Evolutionary conservation across 2,113 vertebrate genomes (phyloP).

Genomic region (Sakesphorus luctuosus): DNA sequence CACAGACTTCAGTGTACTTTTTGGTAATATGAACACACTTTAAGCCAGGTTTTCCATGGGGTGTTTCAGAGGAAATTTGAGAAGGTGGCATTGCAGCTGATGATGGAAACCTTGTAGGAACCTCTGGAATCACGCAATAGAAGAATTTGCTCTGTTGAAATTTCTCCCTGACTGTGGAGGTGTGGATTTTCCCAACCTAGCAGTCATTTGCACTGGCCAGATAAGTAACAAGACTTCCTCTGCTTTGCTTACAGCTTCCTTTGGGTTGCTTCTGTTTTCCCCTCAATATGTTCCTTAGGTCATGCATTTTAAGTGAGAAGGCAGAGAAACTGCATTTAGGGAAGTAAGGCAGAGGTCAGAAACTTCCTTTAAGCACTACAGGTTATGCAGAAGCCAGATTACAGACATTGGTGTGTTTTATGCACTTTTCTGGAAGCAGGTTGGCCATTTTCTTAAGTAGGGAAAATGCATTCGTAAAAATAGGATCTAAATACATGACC

Average conservation of each 20-base stretch:
- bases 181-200: neutral
- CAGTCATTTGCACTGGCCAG: neutral
- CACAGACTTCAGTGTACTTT: neutral
- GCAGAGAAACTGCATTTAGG: neutral
- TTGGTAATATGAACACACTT: neutral
- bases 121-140: neutral
- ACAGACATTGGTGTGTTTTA: neutral
- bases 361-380: neutral
- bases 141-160: neutral
- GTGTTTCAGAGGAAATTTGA: neutral
- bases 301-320: neutral
- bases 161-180: neutral
- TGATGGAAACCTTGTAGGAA: neutral
- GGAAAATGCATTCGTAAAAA: conserved; percentile 36
- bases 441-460: neutral
- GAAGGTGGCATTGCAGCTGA: neutral
- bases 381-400: neutral
- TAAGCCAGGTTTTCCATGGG: neutral
- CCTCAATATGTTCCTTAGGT: neutral
- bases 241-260: neutral
- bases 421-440: neutral
- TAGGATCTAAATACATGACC: conserved; percentile 14
- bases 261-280: neutral
- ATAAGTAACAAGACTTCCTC: neutral
- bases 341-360: neutral